Evolutionary conservation across 92 coral and sea anemone species (phyloP), one percentile per base, ranked within the genome.

Genomic region (Palythoa grandis): DNA sequence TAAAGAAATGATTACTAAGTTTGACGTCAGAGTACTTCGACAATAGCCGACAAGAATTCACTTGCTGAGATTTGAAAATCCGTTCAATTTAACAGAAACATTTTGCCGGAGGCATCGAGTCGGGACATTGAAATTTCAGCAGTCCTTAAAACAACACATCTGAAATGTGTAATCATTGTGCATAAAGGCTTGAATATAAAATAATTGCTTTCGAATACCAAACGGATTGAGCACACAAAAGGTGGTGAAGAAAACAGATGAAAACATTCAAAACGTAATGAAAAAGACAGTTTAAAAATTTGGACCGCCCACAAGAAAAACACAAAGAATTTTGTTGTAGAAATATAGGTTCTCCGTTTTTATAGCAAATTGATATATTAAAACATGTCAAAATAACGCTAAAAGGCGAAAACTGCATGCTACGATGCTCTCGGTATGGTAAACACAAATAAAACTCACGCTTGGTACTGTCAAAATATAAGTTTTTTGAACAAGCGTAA

Each of bases 371-470:
- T 22, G 22, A 80, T 24, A 22, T 47, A 66, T 66, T 43, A 66
- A 16, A 12, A 80, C 38, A 35, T 80, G 74, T 66, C 85, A 63
- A 66, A 80, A 80, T 74, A 67, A 80, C 14, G 58, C 35, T 37
- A 43, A 24, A 66, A 52, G 39, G 56, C 11, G 13, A 22, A 48
- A 67, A 25, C 9, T 76, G 20, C 11, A 53, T 14, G 65, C 63
- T 39, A 16, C 23, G 22, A 63, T 63, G 25, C 69, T 63, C 25
- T 19, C 25, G n/a, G 66, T 60, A 3, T 60, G 63, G 13, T 57
- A 13, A 52, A 56, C 65, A 15, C 22, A 23, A 19, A 63, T 8
- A 63, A 16, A 56, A 56, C 61, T 56, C 61, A 12, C 16, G 19
- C 61, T 12, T 16, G 11, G 61, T 3, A 12, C 23, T 37, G 19